Evolutionary conservation across 2,888 invertebrate species (phyloP).

Genomic region (Busseola fusca): DNA sequence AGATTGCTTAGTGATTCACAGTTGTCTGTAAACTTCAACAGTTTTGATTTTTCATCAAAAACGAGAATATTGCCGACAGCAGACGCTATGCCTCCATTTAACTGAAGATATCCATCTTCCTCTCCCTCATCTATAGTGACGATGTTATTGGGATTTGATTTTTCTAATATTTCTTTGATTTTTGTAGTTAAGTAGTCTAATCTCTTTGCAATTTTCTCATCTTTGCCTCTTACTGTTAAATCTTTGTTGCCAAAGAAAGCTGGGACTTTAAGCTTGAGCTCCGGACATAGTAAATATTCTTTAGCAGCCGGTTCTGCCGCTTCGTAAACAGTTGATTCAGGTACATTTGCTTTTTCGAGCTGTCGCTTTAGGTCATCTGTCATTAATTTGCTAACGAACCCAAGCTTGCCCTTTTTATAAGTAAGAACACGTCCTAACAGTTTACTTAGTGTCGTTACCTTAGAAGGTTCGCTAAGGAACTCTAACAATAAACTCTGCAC

Average conservation of each 20-base stretch:
- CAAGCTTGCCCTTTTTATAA: slow-evolving; percentile 1
- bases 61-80: slow-evolving; percentile 43
- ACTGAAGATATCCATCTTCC: slow-evolving; percentile 19
- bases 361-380: background rate
- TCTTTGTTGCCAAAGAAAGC: slow-evolving; percentile 53
- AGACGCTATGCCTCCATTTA: slow-evolving; percentile 43
- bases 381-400: background rate
- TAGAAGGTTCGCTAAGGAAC: background rate
- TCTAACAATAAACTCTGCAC: background rate
- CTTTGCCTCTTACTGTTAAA: slow-evolving; percentile 39
- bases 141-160: slow-evolving; percentile 1
- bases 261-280: slow-evolving; percentile 45
- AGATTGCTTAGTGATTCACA: slow-evolving; percentile 10
- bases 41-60: slow-evolving; percentile 8
- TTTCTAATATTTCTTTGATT: slow-evolving; percentile 24
- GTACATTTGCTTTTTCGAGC: slow-evolving; percentile 4
- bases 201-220: slow-evolving; percentile 8
- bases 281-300: slow-evolving; percentile 20
- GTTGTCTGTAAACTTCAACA: slow-evolving; percentile 37
- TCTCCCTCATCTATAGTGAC: slow-evolving; percentile 40
- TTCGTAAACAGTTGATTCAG: slow-evolving; percentile 20
- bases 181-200: background rate
- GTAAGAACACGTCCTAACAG: background rate
- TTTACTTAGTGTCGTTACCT: background rate
- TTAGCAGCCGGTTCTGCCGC: slow-evolving; percentile 39